Evolutionary conservation across 2,888 invertebrate genomes (phyloP).

Genomic region (Acronicta psi): DNA sequence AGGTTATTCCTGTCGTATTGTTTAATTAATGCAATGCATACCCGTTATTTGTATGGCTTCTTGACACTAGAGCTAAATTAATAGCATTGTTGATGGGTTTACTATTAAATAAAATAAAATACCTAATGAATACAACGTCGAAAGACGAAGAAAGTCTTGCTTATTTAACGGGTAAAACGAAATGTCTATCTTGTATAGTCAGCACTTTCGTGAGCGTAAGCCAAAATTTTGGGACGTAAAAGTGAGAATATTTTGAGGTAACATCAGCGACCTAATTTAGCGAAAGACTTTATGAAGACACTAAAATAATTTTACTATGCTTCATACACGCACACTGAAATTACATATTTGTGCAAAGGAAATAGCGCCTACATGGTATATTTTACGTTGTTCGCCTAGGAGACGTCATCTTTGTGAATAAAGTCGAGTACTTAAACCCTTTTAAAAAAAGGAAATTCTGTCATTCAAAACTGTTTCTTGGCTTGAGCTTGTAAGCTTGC

Average conservation of each 20-base stretch:
- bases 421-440: too few relatives aligned
- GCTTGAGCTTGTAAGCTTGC: conserved; percentile 17
- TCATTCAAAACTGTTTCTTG: conserved; percentile 17
- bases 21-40: too few relatives aligned
- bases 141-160: conserved; percentile 22
- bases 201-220: conserved; percentile 43
- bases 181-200: conserved; percentile 33
- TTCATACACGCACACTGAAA: conserved; percentile 20
- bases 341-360: conserved; percentile 9
- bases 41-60: too few relatives aligned
- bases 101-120: too few relatives aligned
- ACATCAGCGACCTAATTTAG: conserved; percentile 46
- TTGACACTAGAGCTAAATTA: too few relatives aligned
- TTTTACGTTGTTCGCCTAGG: too few relatives aligned
- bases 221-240: conserved; percentile 46
- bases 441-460: too few relatives aligned
- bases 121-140: too few relatives aligned
- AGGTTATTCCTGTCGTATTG: too few relatives aligned
- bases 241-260: conserved; percentile 45
- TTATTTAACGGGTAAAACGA: conserved; percentile 33
- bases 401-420: too few relatives aligned
- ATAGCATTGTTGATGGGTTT: too few relatives aligned
- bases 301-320: conserved; percentile 51
- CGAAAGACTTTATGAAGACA: conserved; percentile 44
- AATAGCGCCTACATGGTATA: conserved; percentile 8